Evolutionary conservation across 1,140 invertebrate species (phyloP).

Genomic region (Choristoneura fumiferana): DNA sequence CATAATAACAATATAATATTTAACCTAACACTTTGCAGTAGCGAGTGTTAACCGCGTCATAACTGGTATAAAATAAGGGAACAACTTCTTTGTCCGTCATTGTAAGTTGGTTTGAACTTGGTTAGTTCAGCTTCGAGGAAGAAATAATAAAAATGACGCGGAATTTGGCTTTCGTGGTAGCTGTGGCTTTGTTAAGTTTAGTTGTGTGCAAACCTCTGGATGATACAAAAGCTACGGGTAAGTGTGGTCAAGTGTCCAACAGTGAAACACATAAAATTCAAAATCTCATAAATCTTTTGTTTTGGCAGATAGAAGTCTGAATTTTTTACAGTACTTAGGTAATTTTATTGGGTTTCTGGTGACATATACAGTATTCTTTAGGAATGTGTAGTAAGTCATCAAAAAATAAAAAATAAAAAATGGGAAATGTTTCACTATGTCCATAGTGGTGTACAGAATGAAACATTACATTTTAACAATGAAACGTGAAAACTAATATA

Average conservation of each 20-base stretch:
- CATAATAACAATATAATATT: constrained; percentile 6
- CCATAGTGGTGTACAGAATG: too few relatives aligned
- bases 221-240: neutral
- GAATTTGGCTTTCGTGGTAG: constrained; percentile 2
- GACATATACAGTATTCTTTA: too few relatives aligned
- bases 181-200: neutral
- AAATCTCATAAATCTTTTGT: too few relatives aligned
- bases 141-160: constrained; percentile 15
- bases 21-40: neutral
- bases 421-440: too few relatives aligned
- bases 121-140: neutral
- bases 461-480: too few relatives aligned
- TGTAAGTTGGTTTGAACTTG: neutral
- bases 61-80: neutral
- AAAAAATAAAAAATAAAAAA: too few relatives aligned
- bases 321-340: too few relatives aligned
- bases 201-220: constrained; percentile 19
- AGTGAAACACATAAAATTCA: too few relatives aligned
- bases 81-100: neutral
- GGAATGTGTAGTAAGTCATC: too few relatives aligned
- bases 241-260: neutral
- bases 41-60: neutral
- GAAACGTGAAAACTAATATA: too few relatives aligned
- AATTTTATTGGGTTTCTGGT: too few relatives aligned
- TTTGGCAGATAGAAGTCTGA: too few relatives aligned